phyloP scores from a whole-genome alignment of 2,113 vertebrate genomes.

The Phainopepla nitens region DNA sequence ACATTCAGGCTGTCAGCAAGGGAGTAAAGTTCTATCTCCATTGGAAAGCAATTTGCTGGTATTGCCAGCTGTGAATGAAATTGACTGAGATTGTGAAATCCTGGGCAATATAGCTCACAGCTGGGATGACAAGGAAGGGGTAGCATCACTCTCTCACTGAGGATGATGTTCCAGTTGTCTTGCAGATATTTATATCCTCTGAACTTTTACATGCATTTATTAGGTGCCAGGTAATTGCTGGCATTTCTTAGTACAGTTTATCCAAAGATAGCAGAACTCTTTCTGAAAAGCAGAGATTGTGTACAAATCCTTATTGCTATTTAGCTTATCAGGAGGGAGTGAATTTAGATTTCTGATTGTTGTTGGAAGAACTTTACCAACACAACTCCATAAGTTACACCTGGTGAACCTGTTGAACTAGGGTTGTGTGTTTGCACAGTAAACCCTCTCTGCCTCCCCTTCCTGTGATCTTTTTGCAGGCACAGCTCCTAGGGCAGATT shows the following conservation, averaged over 20 bases:
- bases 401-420: background rate
- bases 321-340: background rate
- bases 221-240: background rate
- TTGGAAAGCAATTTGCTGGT: slow-evolving; percentile 24
- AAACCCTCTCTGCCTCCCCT: background rate
- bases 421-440: background rate
- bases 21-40: background rate
- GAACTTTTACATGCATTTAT: background rate
- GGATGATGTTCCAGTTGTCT: background rate
- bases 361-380: background rate
- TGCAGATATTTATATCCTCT: background rate
- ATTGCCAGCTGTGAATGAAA: slow-evolving; percentile 37
- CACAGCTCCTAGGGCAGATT: background rate
- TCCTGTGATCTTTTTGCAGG: background rate
- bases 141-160: background rate
- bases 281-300: background rate
- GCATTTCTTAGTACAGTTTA: background rate
- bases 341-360: background rate
- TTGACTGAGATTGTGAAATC: slow-evolving; percentile 37
- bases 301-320: background rate
- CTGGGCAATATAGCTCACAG: slow-evolving; percentile 47
- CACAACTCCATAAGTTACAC: rapidly evolving
- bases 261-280: background rate
- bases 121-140: background rate
- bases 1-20: background rate